phyloP scores from a whole-genome alignment of 2,888 invertebrate species.

The Litoditis marina region DNA sequence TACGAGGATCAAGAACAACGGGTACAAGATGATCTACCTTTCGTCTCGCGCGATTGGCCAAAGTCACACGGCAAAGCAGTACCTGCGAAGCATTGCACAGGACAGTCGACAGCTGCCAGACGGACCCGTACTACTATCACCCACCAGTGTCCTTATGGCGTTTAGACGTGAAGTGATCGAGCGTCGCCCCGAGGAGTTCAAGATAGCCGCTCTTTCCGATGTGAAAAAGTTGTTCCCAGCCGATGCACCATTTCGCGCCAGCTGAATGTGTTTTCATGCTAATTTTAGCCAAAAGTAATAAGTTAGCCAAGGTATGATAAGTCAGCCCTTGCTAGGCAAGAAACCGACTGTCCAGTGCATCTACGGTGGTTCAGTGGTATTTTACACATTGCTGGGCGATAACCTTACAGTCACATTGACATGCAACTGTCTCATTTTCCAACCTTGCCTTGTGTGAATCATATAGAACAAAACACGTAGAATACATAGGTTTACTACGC shows the following conservation, averaged over 20 bases:
- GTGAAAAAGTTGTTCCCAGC: slow-evolving; percentile 88
- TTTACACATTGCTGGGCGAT: too few relatives aligned
- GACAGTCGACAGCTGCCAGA: slow-evolving; percentile 89
- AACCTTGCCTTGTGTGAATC: too few relatives aligned
- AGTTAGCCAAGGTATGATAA: too few relatives aligned
- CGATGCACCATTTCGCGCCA: slow-evolving; percentile 87
- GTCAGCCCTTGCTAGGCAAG: too few relatives aligned
- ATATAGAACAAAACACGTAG: too few relatives aligned
- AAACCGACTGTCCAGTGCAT: too few relatives aligned
- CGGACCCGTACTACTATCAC: slow-evolving; percentile 91
- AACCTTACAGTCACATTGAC: too few relatives aligned
- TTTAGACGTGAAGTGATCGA: slow-evolving; percentile 83
- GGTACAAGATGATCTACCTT: slow-evolving; percentile 84
- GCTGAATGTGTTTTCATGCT: too few relatives aligned
- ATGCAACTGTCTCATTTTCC: too few relatives aligned
- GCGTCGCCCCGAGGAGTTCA: slow-evolving; percentile 97
- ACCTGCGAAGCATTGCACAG: slow-evolving; percentile 87
- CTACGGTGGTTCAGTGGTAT: too few relatives aligned
- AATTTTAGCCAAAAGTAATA: too few relatives aligned
- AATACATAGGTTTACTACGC: too few relatives aligned
- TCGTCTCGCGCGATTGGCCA: slow-evolving; percentile 94
- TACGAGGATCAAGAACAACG: slow-evolving; percentile 88
- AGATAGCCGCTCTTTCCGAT: slow-evolving; percentile 93
- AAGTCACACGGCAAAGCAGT: slow-evolving; percentile 82
- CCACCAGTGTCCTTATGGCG: slow-evolving; percentile 91